Evolutionary conservation across 2,113 vertebrate species (phyloP), one percentile per base, ranked within the genome.

Genomic region (Numida meleagris): DNA sequence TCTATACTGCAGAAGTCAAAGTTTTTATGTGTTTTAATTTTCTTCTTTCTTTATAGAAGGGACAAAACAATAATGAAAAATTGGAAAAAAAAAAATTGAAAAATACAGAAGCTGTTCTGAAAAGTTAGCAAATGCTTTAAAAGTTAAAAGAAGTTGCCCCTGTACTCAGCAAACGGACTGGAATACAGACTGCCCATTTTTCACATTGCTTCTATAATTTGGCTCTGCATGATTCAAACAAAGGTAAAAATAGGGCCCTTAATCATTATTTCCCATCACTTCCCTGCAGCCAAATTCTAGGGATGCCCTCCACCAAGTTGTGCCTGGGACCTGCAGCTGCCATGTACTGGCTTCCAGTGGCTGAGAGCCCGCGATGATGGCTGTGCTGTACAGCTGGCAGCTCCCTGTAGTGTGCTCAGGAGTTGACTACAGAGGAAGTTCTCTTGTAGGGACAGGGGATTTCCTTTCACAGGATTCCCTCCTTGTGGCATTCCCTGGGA

Each of bases 11-110:
- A 78, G 91, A 51, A 72, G 94, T 21, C 9, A 74, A 79, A 91
- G 55, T 2, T 63, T 93, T 96, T 82, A 91, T 75, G 93, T 29
- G 61, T n/a, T 87, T 82, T 94, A 78, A 96, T 96, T 94, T 91
- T 61, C 89, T 61, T 85, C 70, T 31, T 57, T 65, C 74, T 89
- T 96, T 75, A 82, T 57, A 46, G 81, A 36, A 78, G 74, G 94
- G 83, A 63, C 78, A 68, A 86, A 95, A 92, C 76, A 84, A 74
- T 87, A 63, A 75, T 65, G 78, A 68, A 91, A 95, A 89, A 92
- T 57, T 59, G 84, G 61, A 43, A 90, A 94, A 89, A 66, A 66
- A 89, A 71, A 61, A 12, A 95, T 42, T 80, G 91, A 43, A 87
- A 93, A 85, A n/a, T 31, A 20, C 2, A 89, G 46, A 51, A 76